These are phyloP conservation scores for Tyto alba DNA, from an alignment of 2,113 vertebrate species.

Conservation along the genomic window DNA sequence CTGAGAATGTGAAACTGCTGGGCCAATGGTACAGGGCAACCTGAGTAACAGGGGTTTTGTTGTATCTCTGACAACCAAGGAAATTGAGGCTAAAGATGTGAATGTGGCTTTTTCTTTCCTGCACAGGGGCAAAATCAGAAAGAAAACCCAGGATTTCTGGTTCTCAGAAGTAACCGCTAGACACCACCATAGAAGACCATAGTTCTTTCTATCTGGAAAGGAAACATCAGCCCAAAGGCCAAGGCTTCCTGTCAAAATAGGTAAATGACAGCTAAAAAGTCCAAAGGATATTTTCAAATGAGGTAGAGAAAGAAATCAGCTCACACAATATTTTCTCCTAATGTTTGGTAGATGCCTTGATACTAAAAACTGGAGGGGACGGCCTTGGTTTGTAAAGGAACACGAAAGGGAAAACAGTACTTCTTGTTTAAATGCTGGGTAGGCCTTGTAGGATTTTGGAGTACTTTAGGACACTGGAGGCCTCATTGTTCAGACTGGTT, in stretches of 20 bases:
- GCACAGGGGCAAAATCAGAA: neutral
- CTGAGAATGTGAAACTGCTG: neutral
- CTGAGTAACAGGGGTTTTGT: neutral
- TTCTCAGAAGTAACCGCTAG: neutral
- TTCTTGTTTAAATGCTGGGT: neutral
- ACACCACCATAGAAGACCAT: neutral
- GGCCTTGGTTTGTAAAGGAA: neutral
- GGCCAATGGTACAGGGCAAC: neutral
- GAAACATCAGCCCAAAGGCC: neutral
- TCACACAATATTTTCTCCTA: neutral
- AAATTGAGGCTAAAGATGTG: neutral
- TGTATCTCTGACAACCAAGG: neutral
- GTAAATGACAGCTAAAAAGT: neutral
- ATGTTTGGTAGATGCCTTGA: neutral
- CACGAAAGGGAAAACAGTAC: neutral
- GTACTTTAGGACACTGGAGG: neutral
- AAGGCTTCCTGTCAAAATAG: neutral
- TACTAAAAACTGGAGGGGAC: neutral
- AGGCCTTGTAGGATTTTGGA: neutral
- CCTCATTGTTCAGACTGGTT: neutral
- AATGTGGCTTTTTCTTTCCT: neutral
- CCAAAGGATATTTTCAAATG: neutral
- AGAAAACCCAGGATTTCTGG: neutral
- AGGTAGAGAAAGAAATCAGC: neutral
- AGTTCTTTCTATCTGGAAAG: neutral